Conservation (phyloP, 1,140 invertebrate species). For the Holotrichia oblita region DNA sequence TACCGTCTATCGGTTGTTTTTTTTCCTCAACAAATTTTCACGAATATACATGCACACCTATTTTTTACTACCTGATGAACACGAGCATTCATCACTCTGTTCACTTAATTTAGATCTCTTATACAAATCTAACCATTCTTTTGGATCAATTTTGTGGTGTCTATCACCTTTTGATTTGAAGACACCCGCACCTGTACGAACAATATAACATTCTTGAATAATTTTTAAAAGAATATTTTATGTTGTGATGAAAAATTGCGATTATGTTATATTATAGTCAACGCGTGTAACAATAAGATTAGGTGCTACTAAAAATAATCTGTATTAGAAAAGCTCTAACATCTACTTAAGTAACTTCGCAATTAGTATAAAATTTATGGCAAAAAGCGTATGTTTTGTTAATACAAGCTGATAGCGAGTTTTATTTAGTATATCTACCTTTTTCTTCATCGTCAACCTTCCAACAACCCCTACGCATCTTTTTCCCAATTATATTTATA, state of each 20-base stretch:
- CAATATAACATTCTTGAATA: constrained; percentile 12
- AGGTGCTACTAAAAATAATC: neutral
- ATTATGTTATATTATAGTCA: neutral
- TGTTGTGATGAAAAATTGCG: neutral
- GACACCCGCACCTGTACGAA: constrained; percentile 14
- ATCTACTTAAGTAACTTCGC: neutral
- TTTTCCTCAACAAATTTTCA: neutral
- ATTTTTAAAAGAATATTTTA: constrained; percentile 21
- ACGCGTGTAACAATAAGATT: neutral
- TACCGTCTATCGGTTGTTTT: neutral
- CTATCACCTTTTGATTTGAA: constrained; percentile 19
- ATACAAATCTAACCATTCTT: constrained; percentile 39
- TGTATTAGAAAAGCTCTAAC: neutral
- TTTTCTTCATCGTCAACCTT: constrained; percentile 36
- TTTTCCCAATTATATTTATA: neutral
- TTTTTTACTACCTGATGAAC: constrained; percentile 14
- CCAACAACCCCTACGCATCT: constrained; percentile 33
- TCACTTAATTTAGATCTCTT: constrained; percentile 18
- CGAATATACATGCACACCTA: constrained; percentile 7
- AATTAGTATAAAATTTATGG: neutral
- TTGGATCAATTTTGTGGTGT: constrained; percentile 34
- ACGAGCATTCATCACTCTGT: neutral
- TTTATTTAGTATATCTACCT: constrained; percentile 6
- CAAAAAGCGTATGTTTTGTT: constrained; percentile 16
- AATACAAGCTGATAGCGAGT: neutral